Evolutionary conservation across 1,140 invertebrate species (phyloP).

Genomic region (Berghia stephanieae): DNA sequence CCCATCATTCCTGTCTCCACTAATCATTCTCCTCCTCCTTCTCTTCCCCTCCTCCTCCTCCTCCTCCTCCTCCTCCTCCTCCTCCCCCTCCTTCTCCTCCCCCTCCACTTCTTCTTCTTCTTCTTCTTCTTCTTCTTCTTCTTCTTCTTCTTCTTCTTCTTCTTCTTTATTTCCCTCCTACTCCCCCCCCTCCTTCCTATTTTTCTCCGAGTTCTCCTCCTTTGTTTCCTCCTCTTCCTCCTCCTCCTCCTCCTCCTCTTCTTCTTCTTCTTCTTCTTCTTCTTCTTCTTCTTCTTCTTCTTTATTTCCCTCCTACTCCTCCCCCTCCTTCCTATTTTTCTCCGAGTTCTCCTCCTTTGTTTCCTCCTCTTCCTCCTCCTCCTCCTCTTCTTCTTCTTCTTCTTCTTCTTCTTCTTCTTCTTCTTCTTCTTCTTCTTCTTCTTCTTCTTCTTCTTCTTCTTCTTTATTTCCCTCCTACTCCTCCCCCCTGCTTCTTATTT

Average conservation of each 20-base stretch:
- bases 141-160: conserved; percentile 29
- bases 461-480: background rate
- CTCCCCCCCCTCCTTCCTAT: conserved; percentile 4
- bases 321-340: background rate
- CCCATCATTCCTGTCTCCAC: background rate
- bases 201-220: conserved; percentile 18
- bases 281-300: background rate
- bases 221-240: conserved; percentile 26
- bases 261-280: background rate
- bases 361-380: conserved; percentile 4
- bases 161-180: background rate
- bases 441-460: background rate
- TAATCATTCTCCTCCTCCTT: background rate
- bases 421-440: background rate
- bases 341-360: background rate
- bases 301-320: background rate
- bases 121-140: conserved; percentile 26
- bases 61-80: conserved; percentile 33
- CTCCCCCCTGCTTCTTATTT: background rate
- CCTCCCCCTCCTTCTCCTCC: conserved; percentile 31
- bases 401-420: background rate
- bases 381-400: background rate
- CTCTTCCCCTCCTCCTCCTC: conserved; percentile 27
- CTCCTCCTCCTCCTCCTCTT: background rate
- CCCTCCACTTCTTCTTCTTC: conserved; percentile 28